phyloP scores from a whole-genome alignment of 64 coral and sea anemone species.

The Pocillopora verrucosa region DNA sequence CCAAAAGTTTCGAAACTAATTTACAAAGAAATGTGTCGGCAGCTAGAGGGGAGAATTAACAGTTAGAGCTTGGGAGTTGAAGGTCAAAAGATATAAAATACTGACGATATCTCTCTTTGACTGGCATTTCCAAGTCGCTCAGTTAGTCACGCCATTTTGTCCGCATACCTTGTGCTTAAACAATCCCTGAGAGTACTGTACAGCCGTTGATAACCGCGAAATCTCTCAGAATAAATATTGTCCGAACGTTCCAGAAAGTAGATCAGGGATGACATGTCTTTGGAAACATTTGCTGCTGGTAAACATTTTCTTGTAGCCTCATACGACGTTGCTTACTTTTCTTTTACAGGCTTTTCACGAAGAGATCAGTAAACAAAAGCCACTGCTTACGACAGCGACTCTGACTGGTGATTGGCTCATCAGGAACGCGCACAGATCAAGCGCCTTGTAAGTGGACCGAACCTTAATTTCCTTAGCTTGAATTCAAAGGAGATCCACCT shows the following conservation, averaged over 20 bases:
- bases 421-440: slow-evolving; percentile 79
- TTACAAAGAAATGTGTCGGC: too few relatives aligned
- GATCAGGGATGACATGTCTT: too few relatives aligned
- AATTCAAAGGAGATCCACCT: too few relatives aligned
- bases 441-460: slow-evolving; percentile 54
- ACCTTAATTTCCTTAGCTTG: background rate
- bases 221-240: background rate
- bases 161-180: too few relatives aligned
- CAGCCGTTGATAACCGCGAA: background rate
- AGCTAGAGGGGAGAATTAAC: too few relatives aligned
- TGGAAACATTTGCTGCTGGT: background rate
- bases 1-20: too few relatives aligned
- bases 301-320: background rate
- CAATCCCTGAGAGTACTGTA: too few relatives aligned
- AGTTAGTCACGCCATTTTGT: too few relatives aligned
- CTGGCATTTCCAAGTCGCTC: background rate
- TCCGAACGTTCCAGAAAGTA: background rate
- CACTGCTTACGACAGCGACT: slow-evolving; percentile 75
- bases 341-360: slow-evolving; percentile 44
- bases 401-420: slow-evolving; percentile 85
- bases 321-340: background rate
- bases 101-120: background rate
- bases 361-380: slow-evolving; percentile 57
- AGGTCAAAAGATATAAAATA: too few relatives aligned
- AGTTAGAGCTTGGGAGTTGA: too few relatives aligned